Evolutionary conservation across 2,888 invertebrate species (phyloP).

Genomic region (Nephrotoma appendiculata): DNA sequence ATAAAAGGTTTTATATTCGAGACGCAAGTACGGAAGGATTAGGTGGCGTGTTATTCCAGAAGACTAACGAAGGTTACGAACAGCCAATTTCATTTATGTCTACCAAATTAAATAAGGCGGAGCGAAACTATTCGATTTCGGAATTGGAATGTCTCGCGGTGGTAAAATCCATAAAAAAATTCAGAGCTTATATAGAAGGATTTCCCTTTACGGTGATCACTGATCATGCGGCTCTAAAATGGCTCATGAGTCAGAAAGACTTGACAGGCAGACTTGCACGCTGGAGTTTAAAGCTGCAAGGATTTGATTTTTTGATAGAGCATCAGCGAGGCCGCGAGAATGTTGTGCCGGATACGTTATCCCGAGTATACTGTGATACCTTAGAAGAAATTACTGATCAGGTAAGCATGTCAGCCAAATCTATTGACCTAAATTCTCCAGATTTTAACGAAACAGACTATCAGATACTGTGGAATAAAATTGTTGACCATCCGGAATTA

Average conservation of each 20-base stretch:
- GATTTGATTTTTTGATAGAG: background rate
- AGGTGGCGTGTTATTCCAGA: background rate
- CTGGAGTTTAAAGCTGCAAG: background rate
- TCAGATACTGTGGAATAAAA: too few relatives aligned
- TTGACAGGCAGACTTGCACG: background rate
- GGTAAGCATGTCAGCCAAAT: too few relatives aligned
- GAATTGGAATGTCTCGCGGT: background rate
- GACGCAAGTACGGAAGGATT: background rate
- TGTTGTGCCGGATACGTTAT: too few relatives aligned
- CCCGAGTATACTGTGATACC: too few relatives aligned
- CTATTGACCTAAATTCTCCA: too few relatives aligned
- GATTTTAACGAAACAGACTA: too few relatives aligned
- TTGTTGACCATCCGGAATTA: too few relatives aligned
- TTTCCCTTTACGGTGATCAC: background rate
- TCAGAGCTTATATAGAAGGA: background rate
- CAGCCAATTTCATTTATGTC: background rate
- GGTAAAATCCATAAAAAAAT: background rate
- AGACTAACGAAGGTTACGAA: background rate
- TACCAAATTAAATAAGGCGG: background rate
- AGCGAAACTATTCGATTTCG: background rate
- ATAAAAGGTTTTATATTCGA: background rate
- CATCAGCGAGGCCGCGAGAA: background rate
- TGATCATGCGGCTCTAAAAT: background rate
- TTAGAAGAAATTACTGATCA: too few relatives aligned
- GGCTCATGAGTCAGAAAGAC: background rate